Conservation (phyloP, 2,797 vertebrate genomes). For the Dendrocincla fuliginosa region DNA sequence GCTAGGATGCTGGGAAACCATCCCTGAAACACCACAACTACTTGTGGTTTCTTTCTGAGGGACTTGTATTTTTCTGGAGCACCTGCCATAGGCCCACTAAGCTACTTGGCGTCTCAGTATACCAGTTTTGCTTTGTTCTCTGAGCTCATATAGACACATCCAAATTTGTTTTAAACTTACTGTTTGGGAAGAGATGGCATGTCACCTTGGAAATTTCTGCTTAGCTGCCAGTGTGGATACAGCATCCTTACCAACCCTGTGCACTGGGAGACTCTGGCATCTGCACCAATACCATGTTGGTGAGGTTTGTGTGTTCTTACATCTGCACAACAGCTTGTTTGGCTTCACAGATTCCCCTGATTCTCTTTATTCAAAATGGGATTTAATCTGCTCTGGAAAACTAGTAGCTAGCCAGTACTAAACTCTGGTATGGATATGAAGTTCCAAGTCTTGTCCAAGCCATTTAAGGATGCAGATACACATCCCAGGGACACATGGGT, state of each 20-base stretch:
- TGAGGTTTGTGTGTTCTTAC: neutral
- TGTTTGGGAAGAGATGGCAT: neutral
- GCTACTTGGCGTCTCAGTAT: neutral
- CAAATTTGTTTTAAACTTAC: neutral
- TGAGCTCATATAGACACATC: accelerated
- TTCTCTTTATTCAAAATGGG: neutral
- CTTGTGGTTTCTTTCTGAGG: neutral
- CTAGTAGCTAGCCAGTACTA: neutral
- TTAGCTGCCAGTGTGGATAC: neutral
- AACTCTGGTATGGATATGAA: neutral
- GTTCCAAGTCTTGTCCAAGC: neutral
- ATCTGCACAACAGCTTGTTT: neutral
- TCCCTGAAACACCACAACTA: neutral
- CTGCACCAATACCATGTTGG: neutral
- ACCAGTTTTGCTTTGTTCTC: neutral
- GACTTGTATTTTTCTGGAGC: neutral
- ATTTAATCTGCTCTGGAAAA: neutral
- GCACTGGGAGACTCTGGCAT: neutral
- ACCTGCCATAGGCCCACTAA: neutral
- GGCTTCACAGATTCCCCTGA: neutral
- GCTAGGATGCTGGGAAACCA: neutral
- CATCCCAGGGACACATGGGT: accelerated
- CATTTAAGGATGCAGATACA: neutral
- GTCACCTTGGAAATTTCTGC: neutral
- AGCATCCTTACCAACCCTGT: neutral